Conservation (phyloP, 1,140 invertebrate genomes). For the Portunus trituberculatus region DNA sequence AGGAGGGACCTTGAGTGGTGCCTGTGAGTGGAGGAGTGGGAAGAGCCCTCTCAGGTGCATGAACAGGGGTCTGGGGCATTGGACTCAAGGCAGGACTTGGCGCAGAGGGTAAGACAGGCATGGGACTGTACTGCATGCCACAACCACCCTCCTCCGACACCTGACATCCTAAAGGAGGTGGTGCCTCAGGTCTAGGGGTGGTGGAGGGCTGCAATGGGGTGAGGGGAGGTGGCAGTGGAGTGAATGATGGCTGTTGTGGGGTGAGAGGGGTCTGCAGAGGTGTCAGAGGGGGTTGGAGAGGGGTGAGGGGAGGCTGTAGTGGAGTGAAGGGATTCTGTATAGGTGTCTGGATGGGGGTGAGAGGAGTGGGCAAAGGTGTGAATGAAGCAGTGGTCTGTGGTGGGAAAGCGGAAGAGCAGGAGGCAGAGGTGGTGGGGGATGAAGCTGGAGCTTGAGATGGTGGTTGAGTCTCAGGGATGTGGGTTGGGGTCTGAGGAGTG, state of each 20-base stretch:
- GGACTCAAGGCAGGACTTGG: slow-evolving; percentile 51
- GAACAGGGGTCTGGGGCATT: slow-evolving; percentile 63
- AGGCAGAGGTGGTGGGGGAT: not conserved
- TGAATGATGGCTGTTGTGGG: slow-evolving; percentile 32
- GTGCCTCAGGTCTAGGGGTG: slow-evolving; percentile 9
- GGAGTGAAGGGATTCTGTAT: slow-evolving; percentile 36
- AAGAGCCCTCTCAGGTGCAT: slow-evolving; percentile 16
- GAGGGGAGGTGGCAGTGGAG: slow-evolving; percentile 34
- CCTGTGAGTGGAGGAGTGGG: not conserved
- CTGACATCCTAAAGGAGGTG: not conserved
- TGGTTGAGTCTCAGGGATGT: slow-evolving; percentile 47
- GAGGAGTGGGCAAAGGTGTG: not conserved
- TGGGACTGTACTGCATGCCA: slow-evolving; percentile 58
- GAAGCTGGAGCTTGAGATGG: not conserved
- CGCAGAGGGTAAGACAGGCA: slow-evolving; percentile 55
- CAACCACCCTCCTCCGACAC: not conserved
- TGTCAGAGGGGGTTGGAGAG: slow-evolving; percentile 9
- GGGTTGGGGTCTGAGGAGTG: slow-evolving; percentile 62
- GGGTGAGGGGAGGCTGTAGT: slow-evolving; percentile 1
- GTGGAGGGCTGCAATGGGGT: slow-evolving; percentile 32
- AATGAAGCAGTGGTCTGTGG: not conserved
- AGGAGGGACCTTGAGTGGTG: not conserved
- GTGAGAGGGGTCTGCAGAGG: slow-evolving; percentile 38
- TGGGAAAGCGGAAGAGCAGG: not conserved
- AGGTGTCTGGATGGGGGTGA: slow-evolving; percentile 30